Evolutionary conservation across 2,113 vertebrate genomes (phyloP).

Genomic region (Alouatta palliata): DNA sequence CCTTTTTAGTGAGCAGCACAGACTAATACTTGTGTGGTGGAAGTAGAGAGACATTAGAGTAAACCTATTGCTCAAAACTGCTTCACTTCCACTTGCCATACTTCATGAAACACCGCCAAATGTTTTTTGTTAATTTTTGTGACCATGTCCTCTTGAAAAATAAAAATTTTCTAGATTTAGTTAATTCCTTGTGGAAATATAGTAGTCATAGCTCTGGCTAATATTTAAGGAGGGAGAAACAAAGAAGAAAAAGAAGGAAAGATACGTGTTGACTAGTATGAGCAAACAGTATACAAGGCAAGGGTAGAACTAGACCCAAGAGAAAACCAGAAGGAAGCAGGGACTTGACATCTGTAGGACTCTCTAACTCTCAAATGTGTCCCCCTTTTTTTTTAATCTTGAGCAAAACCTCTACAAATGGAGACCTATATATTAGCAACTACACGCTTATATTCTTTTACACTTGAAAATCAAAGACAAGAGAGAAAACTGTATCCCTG

Average conservation of each 20-base stretch:
- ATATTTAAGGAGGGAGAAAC: background rate
- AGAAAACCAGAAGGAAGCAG: background rate
- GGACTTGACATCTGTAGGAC: background rate
- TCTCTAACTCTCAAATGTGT: background rate
- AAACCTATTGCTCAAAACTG: background rate
- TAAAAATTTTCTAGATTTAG: background rate
- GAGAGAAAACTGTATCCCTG: background rate
- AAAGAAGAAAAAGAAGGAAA: background rate
- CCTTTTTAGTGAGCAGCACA: background rate
- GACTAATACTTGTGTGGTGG: background rate
- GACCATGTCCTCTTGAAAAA: background rate
- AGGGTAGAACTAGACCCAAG: background rate
- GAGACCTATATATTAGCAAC: background rate
- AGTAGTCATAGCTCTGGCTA: background rate
- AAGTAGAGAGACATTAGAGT: background rate
- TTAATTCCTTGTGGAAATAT: background rate
- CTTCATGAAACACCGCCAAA: background rate
- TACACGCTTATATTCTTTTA: background rate
- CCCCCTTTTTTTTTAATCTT: background rate
- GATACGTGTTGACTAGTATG: background rate
- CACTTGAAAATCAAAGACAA: background rate
- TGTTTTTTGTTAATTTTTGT: background rate
- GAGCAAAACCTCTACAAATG: background rate
- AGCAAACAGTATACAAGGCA: background rate
- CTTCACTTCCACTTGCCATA: background rate